A percentile compares a stretch with the other conserved stretches of the same genome.
These are phyloP conservation scores for Eretmochelys imbricata DNA, from an alignment of 2,113 vertebrate species.

Conservation along the genomic window DNA sequence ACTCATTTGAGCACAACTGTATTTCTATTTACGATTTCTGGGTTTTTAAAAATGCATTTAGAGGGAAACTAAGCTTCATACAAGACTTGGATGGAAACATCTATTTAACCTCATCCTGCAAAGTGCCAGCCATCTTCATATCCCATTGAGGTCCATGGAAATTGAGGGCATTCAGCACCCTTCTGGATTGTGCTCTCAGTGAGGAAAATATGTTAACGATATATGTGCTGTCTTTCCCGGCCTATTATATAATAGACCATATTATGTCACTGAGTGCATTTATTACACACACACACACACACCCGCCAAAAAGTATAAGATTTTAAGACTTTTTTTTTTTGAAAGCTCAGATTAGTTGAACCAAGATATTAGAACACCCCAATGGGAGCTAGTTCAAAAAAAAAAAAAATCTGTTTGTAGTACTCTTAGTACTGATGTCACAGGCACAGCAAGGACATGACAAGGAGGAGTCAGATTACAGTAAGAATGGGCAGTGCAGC, in stretches of 20 bases:
- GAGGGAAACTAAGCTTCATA: not conserved
- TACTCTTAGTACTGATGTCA: slow-evolving; percentile 85
- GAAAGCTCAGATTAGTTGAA: slow-evolving; percentile 16
- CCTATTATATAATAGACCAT: slow-evolving; percentile 57
- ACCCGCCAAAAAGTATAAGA: fast-evolving
- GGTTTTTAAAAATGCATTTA: not conserved
- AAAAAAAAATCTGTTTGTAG: slow-evolving; percentile 77
- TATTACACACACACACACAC: not conserved
- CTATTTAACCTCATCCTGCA: not conserved
- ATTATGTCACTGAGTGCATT: slow-evolving; percentile 22
- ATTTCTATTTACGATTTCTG: not conserved
- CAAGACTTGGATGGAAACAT: not conserved
- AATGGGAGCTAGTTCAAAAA: slow-evolving; percentile 3
- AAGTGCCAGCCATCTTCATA: slow-evolving; percentile 12
- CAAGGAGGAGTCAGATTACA: slow-evolving; percentile 91
- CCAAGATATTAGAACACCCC: slow-evolving; percentile 34
- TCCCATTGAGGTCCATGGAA: not conserved
- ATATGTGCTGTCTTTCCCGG: slow-evolving; percentile 34
- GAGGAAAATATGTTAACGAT: slow-evolving; percentile 46
- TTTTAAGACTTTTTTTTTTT: not conserved
- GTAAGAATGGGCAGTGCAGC: slow-evolving; percentile 84
- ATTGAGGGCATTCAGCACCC: not conserved
- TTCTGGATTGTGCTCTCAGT: slow-evolving; percentile 32
- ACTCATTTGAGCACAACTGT: not conserved
- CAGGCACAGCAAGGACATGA: slow-evolving; percentile 84